Percentiles rank a stretch among this genome's conserved stretches.
These are phyloP conservation scores for Ptychodera flava DNA, from an alignment of 35 echinoderm and acorn worm genomes.

Conservation along the genomic window DNA sequence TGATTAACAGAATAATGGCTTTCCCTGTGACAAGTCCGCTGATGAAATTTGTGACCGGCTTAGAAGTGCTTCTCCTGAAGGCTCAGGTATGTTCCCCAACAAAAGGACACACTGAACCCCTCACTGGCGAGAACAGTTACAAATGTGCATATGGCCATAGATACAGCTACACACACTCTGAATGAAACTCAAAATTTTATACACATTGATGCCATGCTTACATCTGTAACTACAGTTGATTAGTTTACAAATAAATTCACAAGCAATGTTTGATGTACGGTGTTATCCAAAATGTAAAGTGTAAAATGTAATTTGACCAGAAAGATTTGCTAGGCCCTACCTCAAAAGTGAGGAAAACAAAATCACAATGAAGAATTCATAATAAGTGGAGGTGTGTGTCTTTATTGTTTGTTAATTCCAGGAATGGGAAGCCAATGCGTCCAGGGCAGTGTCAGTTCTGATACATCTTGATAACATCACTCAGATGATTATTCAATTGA, in stretches of 20 bases:
- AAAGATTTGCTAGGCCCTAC: no score
- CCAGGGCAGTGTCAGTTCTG: conserved; percentile 63
- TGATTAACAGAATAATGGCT: conserved; percentile 69
- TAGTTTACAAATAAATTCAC: no score
- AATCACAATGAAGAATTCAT: no score
- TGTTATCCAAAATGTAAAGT: no score
- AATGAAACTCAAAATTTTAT: no score
- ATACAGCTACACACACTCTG: no score
- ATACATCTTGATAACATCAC: conserved; percentile 73
- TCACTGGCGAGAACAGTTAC: background rate
- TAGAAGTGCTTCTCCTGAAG: conserved; percentile 86
- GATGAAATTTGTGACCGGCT: conserved; percentile 91
- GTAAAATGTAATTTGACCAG: no score
- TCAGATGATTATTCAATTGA: conserved; percentile 82
- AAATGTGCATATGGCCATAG: no score
- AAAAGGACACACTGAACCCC: background rate
- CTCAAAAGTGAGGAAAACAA: no score
- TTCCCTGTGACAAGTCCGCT: conserved; percentile 78
- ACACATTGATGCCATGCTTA: no score
- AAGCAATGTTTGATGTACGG: no score
- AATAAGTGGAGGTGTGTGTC: background rate
- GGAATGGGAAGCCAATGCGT: conserved; percentile 89
- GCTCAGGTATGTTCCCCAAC: conserved; percentile 59
- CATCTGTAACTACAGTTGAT: no score
- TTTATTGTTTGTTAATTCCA: background rate